Base-by-base conservation (phyloP, 2,888 invertebrate genomes). In the Tridacna gigas region DNA sequence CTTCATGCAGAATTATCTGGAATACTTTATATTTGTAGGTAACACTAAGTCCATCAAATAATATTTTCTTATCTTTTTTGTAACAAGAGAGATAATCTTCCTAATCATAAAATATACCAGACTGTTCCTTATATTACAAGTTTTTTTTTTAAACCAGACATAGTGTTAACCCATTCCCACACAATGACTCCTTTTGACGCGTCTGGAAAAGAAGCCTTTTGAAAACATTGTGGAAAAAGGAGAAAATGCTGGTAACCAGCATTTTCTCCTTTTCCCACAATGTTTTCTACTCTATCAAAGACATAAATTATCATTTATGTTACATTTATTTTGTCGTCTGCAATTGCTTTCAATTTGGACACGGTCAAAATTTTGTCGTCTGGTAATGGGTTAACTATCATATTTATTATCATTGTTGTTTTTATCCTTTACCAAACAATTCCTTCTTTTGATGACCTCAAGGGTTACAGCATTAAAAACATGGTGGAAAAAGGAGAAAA, bases 191-290 rank as follows among this genome's bases (percentile, higher is more conserved):
- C 15, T 56, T 15, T 15, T 3, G 56, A 56, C 2, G 20, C 2
- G 20, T 11, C 15, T 56, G 2, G 3, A 63, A 22, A 3, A 63
- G 25, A 25, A 13, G 63, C 12, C 63, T 63, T 9, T n/a, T 3
- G 63, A 63, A 63, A 63, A 63, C n/a, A 63, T 63, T 63, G 63
- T 1, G 63, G 25, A 4, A 63, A 63, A 56, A 63, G 25, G 25
- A 63, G 63, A 63, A 63, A 63, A 63, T 63, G 63, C 63, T 63
- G 20, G 22, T 63, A 4, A 22, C 22, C 22, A 63, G 63, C 63
- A 63, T 22, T n/a, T 63, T n/a, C 63, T 22, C 25, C 25, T 25
- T 63, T 63, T 25, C n/a, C 20, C 13, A 63, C 25, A 22, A 63
- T 63, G 56, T 20, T 56, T 56, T 56, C 56, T 20, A 56, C 56